Evolutionary conservation across 2,888 invertebrate genomes (phyloP).

Genomic region (Scaptomyza caliginosa): DNA sequence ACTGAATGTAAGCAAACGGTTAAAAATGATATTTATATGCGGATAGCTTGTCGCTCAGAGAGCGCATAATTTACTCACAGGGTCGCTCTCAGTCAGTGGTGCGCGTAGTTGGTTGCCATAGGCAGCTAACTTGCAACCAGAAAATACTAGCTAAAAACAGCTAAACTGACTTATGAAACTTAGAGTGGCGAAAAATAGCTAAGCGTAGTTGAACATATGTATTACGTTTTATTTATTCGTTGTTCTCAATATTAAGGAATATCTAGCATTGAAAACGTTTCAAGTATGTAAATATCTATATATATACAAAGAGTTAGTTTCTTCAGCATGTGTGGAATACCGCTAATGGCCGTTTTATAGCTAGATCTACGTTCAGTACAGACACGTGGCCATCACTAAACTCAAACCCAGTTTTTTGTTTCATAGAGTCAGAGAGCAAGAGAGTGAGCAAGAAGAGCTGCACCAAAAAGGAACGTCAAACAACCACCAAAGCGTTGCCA

Average conservation of each 20-base stretch:
- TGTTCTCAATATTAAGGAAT: too few species aligned
- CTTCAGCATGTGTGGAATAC: background rate
- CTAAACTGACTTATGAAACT: background rate
- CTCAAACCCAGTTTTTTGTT: conserved; percentile 18
- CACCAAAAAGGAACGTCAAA: conserved; percentile 68
- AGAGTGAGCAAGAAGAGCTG: conserved; percentile 33
- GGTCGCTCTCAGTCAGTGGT: conserved; percentile 11
- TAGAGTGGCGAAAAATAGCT: background rate
- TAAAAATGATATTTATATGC: conserved; percentile 53
- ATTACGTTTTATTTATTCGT: too few species aligned
- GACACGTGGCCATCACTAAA: conserved; percentile 12
- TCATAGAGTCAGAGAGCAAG: conserved; percentile 5
- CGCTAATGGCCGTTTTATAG: background rate
- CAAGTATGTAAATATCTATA: too few species aligned
- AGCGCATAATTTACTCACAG: conserved; percentile 11
- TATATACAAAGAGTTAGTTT: background rate
- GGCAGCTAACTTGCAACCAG: background rate
- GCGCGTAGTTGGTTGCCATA: conserved; percentile 1
- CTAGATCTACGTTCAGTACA: background rate
- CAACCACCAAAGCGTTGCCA: conserved; percentile 69
- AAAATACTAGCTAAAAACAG: background rate
- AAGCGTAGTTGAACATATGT: background rate
- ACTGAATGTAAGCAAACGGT: conserved; percentile 38
- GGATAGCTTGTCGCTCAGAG: conserved; percentile 24
- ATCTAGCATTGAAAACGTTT: too few species aligned